Percentiles rank a stretch among this genome's conserved stretches.
These are phyloP conservation scores for Lasiommata megera DNA, from an alignment of 2,888 invertebrate species.

Conservation along the genomic window DNA sequence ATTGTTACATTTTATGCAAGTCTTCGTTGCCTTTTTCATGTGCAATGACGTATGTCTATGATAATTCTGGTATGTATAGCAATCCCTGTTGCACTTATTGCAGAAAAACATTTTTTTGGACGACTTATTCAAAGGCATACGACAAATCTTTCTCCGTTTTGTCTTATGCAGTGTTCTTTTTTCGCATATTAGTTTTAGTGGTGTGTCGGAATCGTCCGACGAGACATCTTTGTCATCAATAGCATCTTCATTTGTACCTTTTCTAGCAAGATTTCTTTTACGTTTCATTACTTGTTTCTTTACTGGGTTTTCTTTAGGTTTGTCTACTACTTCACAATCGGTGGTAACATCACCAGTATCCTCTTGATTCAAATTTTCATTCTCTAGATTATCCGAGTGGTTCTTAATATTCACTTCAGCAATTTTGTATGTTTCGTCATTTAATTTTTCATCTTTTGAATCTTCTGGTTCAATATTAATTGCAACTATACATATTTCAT, in stretches of 20 bases:
- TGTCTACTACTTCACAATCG: not conserved
- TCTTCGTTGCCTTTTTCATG: slow-evolving; percentile 44
- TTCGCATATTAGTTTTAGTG: slow-evolving; percentile 39
- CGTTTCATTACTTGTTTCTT: not conserved
- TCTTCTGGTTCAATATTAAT: not conserved
- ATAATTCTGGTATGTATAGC: slow-evolving; percentile 66
- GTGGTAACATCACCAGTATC: not conserved
- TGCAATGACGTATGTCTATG: slow-evolving; percentile 62
- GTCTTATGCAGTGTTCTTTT: slow-evolving; percentile 25
- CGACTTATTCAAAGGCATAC: slow-evolving; percentile 7
- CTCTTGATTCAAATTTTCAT: not conserved
- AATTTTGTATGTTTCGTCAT: not conserved
- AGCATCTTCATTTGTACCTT: not conserved
- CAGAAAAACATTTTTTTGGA: slow-evolving; percentile 47
- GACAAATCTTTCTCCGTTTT: slow-evolving; percentile 13
- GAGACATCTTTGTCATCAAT: not conserved
- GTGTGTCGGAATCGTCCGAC: slow-evolving; percentile 51
- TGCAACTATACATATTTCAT: not conserved
- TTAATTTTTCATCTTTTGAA: not conserved
- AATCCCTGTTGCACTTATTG: slow-evolving; percentile 56
- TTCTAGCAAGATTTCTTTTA: slow-evolving; percentile 18
- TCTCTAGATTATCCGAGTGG: not conserved
- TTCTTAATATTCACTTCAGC: not conserved
- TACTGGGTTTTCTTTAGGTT: not conserved
- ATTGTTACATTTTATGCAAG: slow-evolving; percentile 59